Percentiles rank a stretch among this genome's conserved stretches.
phyloP scores from a whole-genome alignment of 2,888 invertebrate genomes.

The Leptinotarsa peninsularis region DNA sequence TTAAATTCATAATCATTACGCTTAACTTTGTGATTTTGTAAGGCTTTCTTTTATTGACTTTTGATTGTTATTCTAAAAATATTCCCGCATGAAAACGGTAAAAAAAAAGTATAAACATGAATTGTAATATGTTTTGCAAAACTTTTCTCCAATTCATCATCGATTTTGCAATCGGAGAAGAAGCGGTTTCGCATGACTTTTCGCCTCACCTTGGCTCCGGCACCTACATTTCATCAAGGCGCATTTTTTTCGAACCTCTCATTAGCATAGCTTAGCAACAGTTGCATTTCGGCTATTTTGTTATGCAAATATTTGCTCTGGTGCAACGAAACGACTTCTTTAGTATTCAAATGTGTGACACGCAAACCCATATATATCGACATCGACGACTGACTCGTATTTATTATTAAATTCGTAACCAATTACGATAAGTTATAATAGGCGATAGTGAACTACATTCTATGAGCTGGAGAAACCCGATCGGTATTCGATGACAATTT shows the following conservation, averaged over 20 bases:
- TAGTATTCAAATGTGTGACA: slow-evolving; percentile 12
- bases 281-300: slow-evolving; percentile 21
- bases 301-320: slow-evolving; percentile 22
- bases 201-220: not conserved
- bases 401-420: slow-evolving; percentile 1
- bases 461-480: slow-evolving; percentile 1
- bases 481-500: slow-evolving; percentile 5
- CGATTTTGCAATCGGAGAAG: not conserved
- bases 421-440: slow-evolving; percentile 4
- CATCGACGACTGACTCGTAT: not conserved
- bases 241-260: not conserved
- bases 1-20: no score
- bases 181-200: slow-evolving; percentile 8
- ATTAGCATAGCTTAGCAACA: slow-evolving; percentile 2
- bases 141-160: no score
- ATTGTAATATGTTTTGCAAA: no score
- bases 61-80: no score
- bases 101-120: no score
- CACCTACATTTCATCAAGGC: slow-evolving; percentile 1
- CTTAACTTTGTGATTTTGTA: no score
- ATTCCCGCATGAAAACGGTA: no score
- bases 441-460: slow-evolving; percentile 5
- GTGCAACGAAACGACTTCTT: slow-evolving; percentile 6
- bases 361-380: slow-evolving; percentile 2
- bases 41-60: no score